Conservation (phyloP, 2,113 vertebrate genomes). For the Lepidothrix coronata region DNA sequence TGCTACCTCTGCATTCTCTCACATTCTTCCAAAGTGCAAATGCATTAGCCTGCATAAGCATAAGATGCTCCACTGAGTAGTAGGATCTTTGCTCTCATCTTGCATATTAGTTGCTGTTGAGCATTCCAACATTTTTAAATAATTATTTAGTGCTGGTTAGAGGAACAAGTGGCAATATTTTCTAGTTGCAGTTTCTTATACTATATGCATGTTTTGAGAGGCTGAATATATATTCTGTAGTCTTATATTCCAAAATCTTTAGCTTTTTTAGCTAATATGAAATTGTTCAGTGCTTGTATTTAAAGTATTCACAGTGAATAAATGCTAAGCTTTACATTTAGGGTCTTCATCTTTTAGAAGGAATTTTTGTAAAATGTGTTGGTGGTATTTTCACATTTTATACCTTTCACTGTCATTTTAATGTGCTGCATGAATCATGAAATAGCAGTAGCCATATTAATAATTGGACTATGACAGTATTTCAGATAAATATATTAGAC, state of each 20-base stretch:
- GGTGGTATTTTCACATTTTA: constrained; percentile 55
- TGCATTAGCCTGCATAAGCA: neutral
- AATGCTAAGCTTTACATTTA: constrained; percentile 48
- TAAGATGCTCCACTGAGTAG: neutral
- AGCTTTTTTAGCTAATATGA: neutral
- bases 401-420: constrained; percentile 54
- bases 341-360: constrained; percentile 34
- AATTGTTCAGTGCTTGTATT: neutral
- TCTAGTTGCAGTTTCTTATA: neutral
- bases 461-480: constrained; percentile 59
- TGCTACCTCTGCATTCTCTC: neutral
- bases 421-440: constrained; percentile 47
- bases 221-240: neutral
- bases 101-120: neutral
- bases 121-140: neutral
- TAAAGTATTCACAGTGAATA: constrained; percentile 8
- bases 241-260: neutral
- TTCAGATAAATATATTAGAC: constrained; percentile 60
- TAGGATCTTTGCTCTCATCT: neutral
- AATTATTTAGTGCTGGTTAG: neutral
- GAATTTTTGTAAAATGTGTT: constrained; percentile 53
- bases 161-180: neutral
- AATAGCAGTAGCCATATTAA: constrained; percentile 59
- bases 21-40: neutral
- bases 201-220: neutral